phyloP scores from a whole-genome alignment of 2,888 invertebrate genomes.

The Idaea dimidiata region DNA sequence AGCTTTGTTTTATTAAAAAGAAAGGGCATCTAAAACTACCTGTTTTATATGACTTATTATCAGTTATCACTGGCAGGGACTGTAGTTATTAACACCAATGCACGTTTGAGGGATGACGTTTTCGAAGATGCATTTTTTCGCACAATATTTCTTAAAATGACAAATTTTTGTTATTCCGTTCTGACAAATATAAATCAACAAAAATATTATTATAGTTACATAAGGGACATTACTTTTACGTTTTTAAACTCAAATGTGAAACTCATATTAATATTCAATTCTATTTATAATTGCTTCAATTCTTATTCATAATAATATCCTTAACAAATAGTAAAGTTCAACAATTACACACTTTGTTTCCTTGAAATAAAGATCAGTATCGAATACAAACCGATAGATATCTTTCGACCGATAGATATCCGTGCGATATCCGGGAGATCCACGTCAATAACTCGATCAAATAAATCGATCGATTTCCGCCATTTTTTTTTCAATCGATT shows the following conservation, averaged over 20 bases:
- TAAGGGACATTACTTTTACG: background rate
- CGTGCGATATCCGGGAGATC: conserved; percentile 61
- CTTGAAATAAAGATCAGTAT: conserved; percentile 13
- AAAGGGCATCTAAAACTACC: too few relatives aligned
- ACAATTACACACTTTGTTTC: conserved; percentile 31
- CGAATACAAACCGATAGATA: conserved; percentile 9
- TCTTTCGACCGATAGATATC: conserved; percentile 40
- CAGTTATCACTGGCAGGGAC: too few relatives aligned
- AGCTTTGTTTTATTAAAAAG: too few relatives aligned
- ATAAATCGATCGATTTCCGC: conserved; percentile 48
- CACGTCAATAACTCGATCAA: conserved; percentile 70
- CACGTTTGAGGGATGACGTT: too few relatives aligned
- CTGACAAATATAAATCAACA: too few relatives aligned
- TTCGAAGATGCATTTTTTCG: too few relatives aligned
- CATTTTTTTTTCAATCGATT: conserved; percentile 32
- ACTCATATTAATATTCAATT: conserved; percentile 13
- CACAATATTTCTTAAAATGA: too few relatives aligned
- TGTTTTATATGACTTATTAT: too few relatives aligned
- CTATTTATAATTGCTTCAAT: conserved; percentile 52
- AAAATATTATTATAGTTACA: too few relatives aligned
- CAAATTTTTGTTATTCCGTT: too few relatives aligned
- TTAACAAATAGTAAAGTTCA: conserved; percentile 27
- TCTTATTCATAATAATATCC: conserved; percentile 49
- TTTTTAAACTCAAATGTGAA: background rate
- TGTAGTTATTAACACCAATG: too few relatives aligned